These are phyloP conservation scores for Thripadectes ignobilis DNA, from an alignment of 2,797 vertebrate genomes.

Conservation along the genomic window DNA sequence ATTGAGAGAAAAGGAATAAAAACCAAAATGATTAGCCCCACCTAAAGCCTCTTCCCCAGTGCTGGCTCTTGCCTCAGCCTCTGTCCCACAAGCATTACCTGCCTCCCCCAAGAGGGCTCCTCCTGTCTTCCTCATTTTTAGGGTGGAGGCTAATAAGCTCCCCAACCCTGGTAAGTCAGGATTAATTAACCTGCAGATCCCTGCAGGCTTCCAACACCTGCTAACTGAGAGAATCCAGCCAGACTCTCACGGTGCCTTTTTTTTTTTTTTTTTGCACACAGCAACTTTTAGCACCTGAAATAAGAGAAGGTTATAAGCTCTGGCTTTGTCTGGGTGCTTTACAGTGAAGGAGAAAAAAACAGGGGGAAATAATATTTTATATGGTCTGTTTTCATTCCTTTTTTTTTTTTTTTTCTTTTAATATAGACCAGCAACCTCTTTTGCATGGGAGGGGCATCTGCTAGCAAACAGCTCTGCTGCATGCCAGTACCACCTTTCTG, in stretches of 20 bases:
- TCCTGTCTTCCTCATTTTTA: conserved; percentile 63
- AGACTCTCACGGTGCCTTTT: conserved; percentile 49
- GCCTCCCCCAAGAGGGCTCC: conserved; percentile 33
- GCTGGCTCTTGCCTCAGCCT: not conserved
- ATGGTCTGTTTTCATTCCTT: not conserved
- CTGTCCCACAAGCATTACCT: not conserved
- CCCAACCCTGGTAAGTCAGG: conserved; percentile 53
- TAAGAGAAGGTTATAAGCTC: not conserved
- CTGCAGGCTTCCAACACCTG: conserved; percentile 67
- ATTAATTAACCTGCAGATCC: conserved; percentile 68
- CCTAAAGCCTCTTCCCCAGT: conserved; percentile 3
- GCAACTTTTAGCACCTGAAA: conserved; percentile 2
- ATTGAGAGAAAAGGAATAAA: not conserved
- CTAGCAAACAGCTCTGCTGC: not conserved
- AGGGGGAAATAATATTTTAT: not conserved
- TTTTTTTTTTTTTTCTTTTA: not conserved
- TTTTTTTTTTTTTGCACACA: not conserved
- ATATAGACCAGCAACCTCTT: not conserved
- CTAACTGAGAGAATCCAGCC: conserved; percentile 53
- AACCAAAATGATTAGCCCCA: not conserved
- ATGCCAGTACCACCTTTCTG: not conserved
- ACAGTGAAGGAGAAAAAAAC: not conserved
- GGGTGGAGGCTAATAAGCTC: conserved; percentile 67
- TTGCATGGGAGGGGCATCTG: conserved; percentile 1
- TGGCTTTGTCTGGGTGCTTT: not conserved